phyloP scores from a whole-genome alignment of 2,113 vertebrate genomes.

The Neofelis nebulosa region DNA sequence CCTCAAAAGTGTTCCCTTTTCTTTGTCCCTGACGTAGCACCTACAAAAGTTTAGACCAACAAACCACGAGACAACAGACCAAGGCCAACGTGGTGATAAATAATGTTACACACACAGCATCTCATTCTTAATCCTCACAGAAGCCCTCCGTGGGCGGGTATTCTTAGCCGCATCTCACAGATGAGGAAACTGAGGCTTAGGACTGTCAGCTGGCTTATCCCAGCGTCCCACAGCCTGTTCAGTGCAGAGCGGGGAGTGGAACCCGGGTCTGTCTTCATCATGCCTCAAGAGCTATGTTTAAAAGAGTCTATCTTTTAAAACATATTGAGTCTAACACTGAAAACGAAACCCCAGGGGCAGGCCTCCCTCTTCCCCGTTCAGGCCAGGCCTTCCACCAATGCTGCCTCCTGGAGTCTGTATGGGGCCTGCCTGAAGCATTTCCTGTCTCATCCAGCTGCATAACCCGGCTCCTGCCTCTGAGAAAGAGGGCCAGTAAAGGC shows the following conservation, averaged over 20 bases:
- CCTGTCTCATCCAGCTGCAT: background rate
- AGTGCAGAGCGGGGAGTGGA: background rate
- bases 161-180: background rate
- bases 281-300: background rate
- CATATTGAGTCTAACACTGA: background rate
- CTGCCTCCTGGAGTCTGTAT: background rate
- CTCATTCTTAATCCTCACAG: background rate
- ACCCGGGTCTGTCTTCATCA: background rate
- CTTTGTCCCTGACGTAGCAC: background rate
- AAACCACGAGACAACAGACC: background rate
- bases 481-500: constrained; percentile 50
- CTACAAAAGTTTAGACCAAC: background rate
- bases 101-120: no score
- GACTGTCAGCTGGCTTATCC: background rate
- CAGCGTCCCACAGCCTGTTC: background rate
- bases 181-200: background rate
- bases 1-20: background rate
- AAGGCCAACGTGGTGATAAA: no score
- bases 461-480: background rate
- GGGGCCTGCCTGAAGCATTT: background rate
- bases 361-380: background rate
- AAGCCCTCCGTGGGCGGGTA: background rate
- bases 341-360: background rate
- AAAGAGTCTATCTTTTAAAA: background rate
- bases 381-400: no score